These are phyloP conservation scores for Corvus moneduloides DNA, from an alignment of 2,113 vertebrate genomes.

Conservation along the genomic window DNA sequence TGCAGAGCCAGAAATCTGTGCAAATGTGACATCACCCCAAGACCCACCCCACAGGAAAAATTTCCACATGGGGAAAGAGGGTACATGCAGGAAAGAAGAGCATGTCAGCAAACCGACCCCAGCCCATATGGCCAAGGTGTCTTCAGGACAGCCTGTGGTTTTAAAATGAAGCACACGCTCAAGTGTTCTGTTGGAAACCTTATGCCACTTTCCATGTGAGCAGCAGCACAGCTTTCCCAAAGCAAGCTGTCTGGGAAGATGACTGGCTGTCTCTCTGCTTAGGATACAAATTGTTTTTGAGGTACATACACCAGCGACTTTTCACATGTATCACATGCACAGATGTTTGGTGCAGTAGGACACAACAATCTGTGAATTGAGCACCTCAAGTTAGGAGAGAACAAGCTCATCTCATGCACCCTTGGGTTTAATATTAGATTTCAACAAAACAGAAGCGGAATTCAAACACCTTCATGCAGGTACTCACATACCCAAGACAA, in stretches of 20 bases:
- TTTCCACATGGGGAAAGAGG: background rate
- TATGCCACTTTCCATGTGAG: background rate
- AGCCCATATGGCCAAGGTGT: background rate
- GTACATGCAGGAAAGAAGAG: background rate
- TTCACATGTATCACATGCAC: background rate
- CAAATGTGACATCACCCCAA: accelerated
- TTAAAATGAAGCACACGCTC: background rate
- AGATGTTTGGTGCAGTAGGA: background rate
- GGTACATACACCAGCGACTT: background rate
- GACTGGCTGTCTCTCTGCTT: background rate
- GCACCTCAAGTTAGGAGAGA: background rate
- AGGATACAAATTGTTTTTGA: background rate
- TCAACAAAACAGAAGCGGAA: background rate
- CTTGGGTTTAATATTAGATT: background rate
- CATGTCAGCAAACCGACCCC: background rate
- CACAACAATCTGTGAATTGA: background rate
- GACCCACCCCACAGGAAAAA: background rate
- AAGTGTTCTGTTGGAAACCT: background rate
- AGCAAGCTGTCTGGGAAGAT: background rate
- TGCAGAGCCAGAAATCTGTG: background rate
- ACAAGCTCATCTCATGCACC: background rate
- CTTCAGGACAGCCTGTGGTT: background rate
- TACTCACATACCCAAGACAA: background rate
- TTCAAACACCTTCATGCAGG: background rate
- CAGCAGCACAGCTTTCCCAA: background rate